A percentile compares a stretch with the other conserved stretches of the same genome.
Conservation (phyloP, 2,113 vertebrate species). For the Cyprinodon tularosa region DNA sequence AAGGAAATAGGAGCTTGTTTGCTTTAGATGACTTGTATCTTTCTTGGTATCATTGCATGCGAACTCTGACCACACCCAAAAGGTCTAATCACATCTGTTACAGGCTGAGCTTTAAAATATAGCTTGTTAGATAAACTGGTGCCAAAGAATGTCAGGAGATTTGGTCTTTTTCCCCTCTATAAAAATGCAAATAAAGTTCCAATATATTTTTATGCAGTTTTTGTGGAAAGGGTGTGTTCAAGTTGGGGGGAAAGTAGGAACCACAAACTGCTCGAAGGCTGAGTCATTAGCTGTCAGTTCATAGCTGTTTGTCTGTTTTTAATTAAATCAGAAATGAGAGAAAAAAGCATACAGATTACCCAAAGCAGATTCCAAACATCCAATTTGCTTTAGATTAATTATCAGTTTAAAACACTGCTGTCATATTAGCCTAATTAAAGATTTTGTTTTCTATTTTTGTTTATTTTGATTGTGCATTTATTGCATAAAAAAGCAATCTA, state of each 20-base stretch:
- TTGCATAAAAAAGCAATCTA: no score
- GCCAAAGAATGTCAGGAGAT: slow-evolving; percentile 58
- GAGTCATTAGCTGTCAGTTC: not conserved
- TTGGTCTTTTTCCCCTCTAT: slow-evolving; percentile 57
- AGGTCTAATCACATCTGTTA: slow-evolving; percentile 38
- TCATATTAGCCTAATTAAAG: no score
- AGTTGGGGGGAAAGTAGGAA: not conserved
- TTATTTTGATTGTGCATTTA: no score
- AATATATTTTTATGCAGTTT: slow-evolving; percentile 52
- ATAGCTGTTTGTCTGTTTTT: no score
- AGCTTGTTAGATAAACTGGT: slow-evolving; percentile 54
- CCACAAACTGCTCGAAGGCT: not conserved
- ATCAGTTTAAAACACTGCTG: no score
- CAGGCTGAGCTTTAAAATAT: slow-evolving; percentile 54
- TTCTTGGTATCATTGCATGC: slow-evolving; percentile 49
- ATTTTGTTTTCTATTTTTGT: no score
- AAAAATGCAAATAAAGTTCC: slow-evolving; percentile 69
- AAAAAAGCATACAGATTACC: no score
- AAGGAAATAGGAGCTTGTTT: no score
- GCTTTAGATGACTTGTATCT: slow-evolving; percentile 1
- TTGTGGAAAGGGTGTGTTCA: slow-evolving; percentile 38
- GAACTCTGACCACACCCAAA: slow-evolving; percentile 53
- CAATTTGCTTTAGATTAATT: no score
- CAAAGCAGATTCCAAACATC: no score
- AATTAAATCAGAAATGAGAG: no score